Evolutionary conservation across 2,888 invertebrate species (phyloP).

Genomic region (Gasteruption jaculator): DNA sequence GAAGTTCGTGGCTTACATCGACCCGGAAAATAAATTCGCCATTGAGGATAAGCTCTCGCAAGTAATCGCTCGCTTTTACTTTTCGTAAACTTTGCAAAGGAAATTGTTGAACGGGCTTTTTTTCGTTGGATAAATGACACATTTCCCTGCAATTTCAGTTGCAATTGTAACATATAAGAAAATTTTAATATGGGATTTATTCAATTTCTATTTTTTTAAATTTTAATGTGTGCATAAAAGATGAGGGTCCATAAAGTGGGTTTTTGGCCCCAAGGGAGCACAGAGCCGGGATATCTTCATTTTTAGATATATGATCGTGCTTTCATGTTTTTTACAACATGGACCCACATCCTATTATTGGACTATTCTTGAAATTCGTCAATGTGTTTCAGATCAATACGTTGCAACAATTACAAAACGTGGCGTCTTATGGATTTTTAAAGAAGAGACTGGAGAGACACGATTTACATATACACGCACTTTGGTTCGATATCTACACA

Average conservation of each 20-base stretch:
- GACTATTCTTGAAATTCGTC: conserved; percentile 3
- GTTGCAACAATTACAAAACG: conserved; percentile 86
- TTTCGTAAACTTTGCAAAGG: background rate
- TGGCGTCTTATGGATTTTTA: conserved; percentile 88
- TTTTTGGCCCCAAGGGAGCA: too few relatives aligned
- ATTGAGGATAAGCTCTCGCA: conserved; percentile 92
- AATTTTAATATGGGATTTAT: too few relatives aligned
- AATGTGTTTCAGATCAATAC: conserved; percentile 69
- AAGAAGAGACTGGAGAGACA: conserved; percentile 75
- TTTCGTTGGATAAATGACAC: background rate
- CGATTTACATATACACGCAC: conserved; percentile 83
- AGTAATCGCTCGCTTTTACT: too few relatives aligned
- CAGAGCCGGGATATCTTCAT: background rate
- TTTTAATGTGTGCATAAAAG: too few relatives aligned
- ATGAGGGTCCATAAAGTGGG: too few relatives aligned
- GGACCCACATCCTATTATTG: background rate
- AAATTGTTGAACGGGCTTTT: conserved; percentile 6
- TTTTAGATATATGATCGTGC: too few relatives aligned
- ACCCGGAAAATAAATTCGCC: conserved; percentile 83
- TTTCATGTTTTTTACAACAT: background rate
- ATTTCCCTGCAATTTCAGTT: conserved; percentile 4
- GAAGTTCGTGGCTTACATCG: conserved; percentile 90
- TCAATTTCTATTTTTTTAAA: too few relatives aligned
- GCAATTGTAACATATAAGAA: too few relatives aligned
- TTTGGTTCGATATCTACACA: conserved; percentile 98